A percentile compares a stretch with the other conserved stretches of the same genome.
phyloP scores from a whole-genome alignment of 2,797 vertebrate genomes.

The Tenualosa ilisha region DNA sequence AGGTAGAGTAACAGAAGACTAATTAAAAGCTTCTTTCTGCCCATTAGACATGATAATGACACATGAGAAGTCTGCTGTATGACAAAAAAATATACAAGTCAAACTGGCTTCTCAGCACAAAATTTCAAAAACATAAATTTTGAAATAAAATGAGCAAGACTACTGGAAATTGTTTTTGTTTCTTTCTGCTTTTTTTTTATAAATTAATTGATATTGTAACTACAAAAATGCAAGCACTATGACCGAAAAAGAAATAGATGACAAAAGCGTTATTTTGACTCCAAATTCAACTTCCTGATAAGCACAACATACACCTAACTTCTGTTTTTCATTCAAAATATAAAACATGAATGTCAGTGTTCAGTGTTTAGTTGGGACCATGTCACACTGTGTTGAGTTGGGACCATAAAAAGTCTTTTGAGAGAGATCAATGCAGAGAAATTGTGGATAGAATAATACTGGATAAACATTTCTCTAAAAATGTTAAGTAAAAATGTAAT shows the following conservation, averaged over 20 bases:
- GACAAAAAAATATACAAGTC: neutral
- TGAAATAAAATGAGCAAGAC: neutral
- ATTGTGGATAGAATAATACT: neutral
- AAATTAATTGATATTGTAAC: neutral
- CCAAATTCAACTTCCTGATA: neutral
- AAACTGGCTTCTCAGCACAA: neutral
- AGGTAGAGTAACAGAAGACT: constrained; percentile 60
- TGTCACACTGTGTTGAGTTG: neutral
- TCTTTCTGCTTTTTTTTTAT: neutral
- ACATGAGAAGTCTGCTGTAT: too few species aligned
- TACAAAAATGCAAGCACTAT: neutral
- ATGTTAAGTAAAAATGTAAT: neutral
- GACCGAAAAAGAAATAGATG: neutral
- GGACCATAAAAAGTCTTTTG: neutral
- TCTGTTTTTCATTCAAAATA: neutral
- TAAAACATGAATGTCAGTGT: neutral
- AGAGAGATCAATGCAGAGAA: neutral
- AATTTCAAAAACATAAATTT: neutral
- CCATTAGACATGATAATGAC: constrained; percentile 27
- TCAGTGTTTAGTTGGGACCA: neutral
- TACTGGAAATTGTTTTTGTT: neutral
- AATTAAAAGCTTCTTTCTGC: constrained; percentile 44
- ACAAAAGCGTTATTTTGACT: neutral
- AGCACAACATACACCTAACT: neutral
- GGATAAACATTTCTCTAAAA: neutral